Base-by-base conservation (phyloP, 1,140 invertebrate genomes). In the Drosophila leontia region DNA sequence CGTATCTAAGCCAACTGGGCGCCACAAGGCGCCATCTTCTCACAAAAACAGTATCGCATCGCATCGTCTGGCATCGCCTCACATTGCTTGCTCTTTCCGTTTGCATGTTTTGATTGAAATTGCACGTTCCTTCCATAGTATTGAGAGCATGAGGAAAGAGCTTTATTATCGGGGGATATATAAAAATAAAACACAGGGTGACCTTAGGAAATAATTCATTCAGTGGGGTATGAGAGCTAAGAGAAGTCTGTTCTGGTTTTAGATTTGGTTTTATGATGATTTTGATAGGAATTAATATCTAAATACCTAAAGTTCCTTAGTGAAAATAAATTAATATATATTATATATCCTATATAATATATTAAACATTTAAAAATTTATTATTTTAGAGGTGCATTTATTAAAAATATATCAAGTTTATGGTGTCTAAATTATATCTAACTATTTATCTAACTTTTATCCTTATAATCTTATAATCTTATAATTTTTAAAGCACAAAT, bases 71-170 rank as follows among this genome's bases (percentile, higher is more conserved):
- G 44, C 48, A 39, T 59, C 55, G 42, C 12, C 59, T 51, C 34
- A 75, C 75, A 68, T 70, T 69, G 48, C 53, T 63, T 80, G 72
- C 70, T 15, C 53, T 17, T 60, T 68, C 39, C 39, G 39, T 88
- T 84, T 84, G 84, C 84, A 90, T 87, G 84, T 67, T 56, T 80
- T 69, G 68, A 76, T 61, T 72, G 37, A 74, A 72, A 72, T 47
- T 78, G 64, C 57, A 55, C 65, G 55, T 78, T 78, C 55, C 45
- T 78, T 74, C 45, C 57, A 63, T 47, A 80, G 75, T 75, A 78
- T 80, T 80, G 64, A 78, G 75, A 39, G 59, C 76, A 64, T 57
- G 58, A 17, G 70, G 58, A 59, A 61, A 62, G 51, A 75, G 80
- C 69, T 74, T 64, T 62, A 51, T 67, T 50, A 70, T 47, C 34